Evolutionary conservation across 1,140 invertebrate genomes (phyloP).

Genomic region (Drosophila ficusphila): DNA sequence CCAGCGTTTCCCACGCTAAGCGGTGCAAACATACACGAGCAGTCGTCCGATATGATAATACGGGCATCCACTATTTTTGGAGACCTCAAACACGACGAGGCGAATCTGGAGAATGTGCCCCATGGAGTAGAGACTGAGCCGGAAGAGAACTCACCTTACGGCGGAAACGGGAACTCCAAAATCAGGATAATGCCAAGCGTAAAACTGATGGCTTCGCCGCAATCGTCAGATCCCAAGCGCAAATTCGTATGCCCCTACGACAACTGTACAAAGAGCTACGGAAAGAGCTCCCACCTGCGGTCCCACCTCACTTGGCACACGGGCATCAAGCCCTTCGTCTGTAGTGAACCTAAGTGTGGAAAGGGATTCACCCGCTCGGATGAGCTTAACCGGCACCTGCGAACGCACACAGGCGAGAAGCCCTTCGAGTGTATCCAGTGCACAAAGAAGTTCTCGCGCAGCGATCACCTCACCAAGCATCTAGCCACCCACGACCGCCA

Average conservation of each 20-base stretch:
- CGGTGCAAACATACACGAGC: constrained; percentile 44
- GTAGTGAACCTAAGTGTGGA: constrained; percentile 86
- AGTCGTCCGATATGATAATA: constrained; percentile 52
- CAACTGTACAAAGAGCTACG: constrained; percentile 81
- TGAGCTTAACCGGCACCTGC: constrained; percentile 85
- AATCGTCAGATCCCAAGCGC: constrained; percentile 69
- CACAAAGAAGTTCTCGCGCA: constrained; percentile 91
- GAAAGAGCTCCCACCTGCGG: constrained; percentile 81
- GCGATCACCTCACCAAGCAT: constrained; percentile 94
- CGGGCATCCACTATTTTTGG: constrained; percentile 62
- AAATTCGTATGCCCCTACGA: constrained; percentile 78
- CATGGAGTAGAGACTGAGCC: constrained; percentile 63
- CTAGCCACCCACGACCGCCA: constrained; percentile 75
- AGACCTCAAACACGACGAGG: constrained; percentile 48
- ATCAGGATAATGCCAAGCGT: constrained; percentile 72
- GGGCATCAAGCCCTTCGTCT: constrained; percentile 86
- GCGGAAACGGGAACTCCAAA: constrained; percentile 31
- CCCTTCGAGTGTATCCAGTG: constrained; percentile 91
- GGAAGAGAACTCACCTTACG: constrained; percentile 37
- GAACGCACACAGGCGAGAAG: constrained; percentile 91
- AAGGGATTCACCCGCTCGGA: constrained; percentile 84
- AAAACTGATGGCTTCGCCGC: constrained; percentile 68
- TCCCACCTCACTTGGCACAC: constrained; percentile 83
- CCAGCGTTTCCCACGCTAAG: constrained; percentile 55
- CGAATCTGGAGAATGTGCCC: constrained; percentile 70